Conservation (phyloP, 2,888 invertebrate species). For the Malacosoma neustria region DNA sequence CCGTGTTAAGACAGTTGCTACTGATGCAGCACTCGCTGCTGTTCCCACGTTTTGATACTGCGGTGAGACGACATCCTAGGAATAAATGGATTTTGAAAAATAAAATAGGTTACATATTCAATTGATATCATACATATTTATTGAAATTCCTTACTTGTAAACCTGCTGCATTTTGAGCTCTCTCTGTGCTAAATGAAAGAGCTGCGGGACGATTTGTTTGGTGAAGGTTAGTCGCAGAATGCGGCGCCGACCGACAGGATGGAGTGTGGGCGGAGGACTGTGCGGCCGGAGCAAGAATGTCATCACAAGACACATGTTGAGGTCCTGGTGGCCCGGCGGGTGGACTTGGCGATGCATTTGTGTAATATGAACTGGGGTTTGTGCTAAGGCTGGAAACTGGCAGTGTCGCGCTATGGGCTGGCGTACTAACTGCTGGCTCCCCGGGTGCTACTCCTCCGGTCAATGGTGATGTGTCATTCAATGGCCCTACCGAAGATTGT, state of each 20-base stretch:
- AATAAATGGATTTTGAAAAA: conserved; percentile 7
- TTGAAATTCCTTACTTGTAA: neutral
- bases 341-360: conserved; percentile 76
- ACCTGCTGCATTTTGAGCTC: conserved; percentile 43
- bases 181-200: conserved; percentile 42
- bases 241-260: conserved; percentile 62
- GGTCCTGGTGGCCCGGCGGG: conserved; percentile 52
- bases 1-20: conserved; percentile 75
- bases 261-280: conserved; percentile 42
- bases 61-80: conserved; percentile 58
- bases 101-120: neutral
- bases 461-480: conserved; percentile 70
- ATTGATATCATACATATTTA: neutral
- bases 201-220: conserved; percentile 58
- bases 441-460: conserved; percentile 47
- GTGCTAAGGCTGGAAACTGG: conserved; percentile 73
- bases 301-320: conserved; percentile 63
- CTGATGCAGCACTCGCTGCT: conserved; percentile 48
- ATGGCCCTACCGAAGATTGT: conserved; percentile 77
- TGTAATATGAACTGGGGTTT: conserved; percentile 75
- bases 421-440: conserved; percentile 59
- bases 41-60: conserved; percentile 65
- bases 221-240: conserved; percentile 62
- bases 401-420: conserved; percentile 61
- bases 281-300: conserved; percentile 54